Evolutionary conservation across 2,113 vertebrate genomes (phyloP).

Genomic region (Seriola quinqueradiata): DNA sequence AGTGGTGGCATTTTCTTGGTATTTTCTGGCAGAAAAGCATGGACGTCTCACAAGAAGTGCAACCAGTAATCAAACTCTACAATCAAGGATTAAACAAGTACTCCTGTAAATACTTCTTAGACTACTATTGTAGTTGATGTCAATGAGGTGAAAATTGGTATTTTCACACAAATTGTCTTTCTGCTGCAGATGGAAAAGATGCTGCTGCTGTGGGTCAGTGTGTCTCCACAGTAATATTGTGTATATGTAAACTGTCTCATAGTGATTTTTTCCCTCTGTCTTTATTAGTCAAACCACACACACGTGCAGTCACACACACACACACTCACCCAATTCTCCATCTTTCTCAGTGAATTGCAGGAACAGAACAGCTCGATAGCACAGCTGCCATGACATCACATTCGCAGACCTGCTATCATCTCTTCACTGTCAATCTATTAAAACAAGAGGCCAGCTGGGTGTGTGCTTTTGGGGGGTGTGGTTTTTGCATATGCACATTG

Average conservation of each 20-base stretch:
- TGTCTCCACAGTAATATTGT: neutral
- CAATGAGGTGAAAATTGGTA: neutral
- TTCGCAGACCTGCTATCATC: slow-evolving; percentile 50
- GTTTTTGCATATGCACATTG: neutral
- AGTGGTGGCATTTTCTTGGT: slow-evolving; percentile 16
- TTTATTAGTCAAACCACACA: slow-evolving; percentile 26
- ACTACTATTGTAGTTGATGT: neutral
- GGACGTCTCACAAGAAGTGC: neutral
- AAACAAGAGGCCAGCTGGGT: slow-evolving; percentile 51
- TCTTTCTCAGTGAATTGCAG: slow-evolving; percentile 26
- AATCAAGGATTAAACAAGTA: slow-evolving; percentile 3
- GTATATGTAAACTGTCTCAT: neutral
- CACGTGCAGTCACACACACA: neutral
- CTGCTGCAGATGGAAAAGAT: neutral
- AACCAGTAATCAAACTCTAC: slow-evolving; percentile 24
- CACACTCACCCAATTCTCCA: slow-evolving; percentile 14
- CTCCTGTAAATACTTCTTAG: neutral
- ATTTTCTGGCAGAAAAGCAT: slow-evolving; percentile 24
- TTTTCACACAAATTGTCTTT: neutral
- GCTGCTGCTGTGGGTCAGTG: slow-evolving; percentile 20
- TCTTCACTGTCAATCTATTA: slow-evolving; percentile 11
- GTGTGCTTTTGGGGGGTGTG: neutral
- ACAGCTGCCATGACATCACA: slow-evolving; percentile 63
- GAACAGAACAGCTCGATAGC: slow-evolving; percentile 45
- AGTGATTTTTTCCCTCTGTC: neutral